Conservation (phyloP, 2,797 vertebrate species). For the Hippoglossus hippoglossus region DNA sequence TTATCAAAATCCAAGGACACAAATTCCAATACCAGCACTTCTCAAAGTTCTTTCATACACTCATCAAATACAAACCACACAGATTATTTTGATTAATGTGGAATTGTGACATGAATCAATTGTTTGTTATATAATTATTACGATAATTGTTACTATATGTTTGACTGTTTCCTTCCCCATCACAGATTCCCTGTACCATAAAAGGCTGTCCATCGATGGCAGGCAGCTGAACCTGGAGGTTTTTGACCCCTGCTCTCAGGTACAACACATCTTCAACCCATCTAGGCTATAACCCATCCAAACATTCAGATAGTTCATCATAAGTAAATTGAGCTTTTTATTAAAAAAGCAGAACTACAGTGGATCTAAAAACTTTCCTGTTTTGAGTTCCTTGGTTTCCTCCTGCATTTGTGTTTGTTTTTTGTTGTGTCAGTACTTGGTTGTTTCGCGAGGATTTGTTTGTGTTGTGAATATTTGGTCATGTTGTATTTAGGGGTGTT, state of each 20-base stretch:
- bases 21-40: too few species aligned
- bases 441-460: neutral
- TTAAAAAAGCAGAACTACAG: constrained; percentile 21
- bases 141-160: neutral
- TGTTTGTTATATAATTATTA: neutral
- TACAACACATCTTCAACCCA: constrained; percentile 38
- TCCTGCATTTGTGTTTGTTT: neutral
- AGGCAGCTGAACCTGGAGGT: constrained; percentile 82
- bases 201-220: constrained; percentile 80
- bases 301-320: neutral
- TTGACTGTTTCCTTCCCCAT: neutral
- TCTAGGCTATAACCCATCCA: neutral
- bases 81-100: neutral
- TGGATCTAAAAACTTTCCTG: neutral
- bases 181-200: constrained; percentile 80
- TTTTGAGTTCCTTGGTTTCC: constrained; percentile 3
- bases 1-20: too few species aligned
- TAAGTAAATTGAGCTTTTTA: neutral
- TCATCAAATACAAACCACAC: too few species aligned
- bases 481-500: too few species aligned
- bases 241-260: constrained; percentile 82
- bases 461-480: too few species aligned
- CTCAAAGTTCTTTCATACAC: too few species aligned
- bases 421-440: neutral
- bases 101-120: neutral